A percentile compares a stretch with the other conserved stretches of the same genome.
Evolutionary conservation across 2,797 vertebrate species (phyloP).

Genomic region (Melopsittacus undulatus): DNA sequence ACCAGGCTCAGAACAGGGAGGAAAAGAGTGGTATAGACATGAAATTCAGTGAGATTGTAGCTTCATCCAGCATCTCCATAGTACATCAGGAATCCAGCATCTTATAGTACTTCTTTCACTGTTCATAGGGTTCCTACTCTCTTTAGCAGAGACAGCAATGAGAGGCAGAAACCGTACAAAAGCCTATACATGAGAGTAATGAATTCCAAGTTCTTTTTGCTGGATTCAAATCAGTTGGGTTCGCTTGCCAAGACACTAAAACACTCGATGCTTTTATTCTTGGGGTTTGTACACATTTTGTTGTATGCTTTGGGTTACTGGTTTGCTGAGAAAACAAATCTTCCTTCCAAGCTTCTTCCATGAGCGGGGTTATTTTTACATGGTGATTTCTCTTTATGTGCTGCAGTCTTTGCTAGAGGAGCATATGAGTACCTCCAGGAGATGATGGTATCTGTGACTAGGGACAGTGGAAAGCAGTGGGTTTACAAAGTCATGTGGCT

Average conservation of each 20-base stretch:
- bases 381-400: neutral
- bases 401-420: neutral
- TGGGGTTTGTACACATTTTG: neutral
- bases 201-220: conserved; percentile 11
- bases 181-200: conserved; percentile 7
- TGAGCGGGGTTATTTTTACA: neutral
- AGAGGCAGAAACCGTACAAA: neutral
- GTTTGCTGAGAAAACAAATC: conserved; percentile 37
- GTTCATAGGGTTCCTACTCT: neutral
- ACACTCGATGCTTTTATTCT: neutral
- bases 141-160: neutral
- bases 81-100: neutral
- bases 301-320: conserved; percentile 5
- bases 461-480: neutral
- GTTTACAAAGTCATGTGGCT: neutral
- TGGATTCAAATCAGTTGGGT: conserved; percentile 5
- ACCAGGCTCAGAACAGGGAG: neutral
- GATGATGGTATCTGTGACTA: neutral
- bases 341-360: neutral
- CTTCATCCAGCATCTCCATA: neutral
- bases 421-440: neutral
- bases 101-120: neutral
- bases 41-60: neutral
- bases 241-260: conserved; percentile 23
- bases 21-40: neutral